Percentiles rank a stretch among this genome's conserved stretches.
Evolutionary conservation across 2,113 vertebrate species (phyloP).

Genomic region (Leucoraja erinaceus): DNA sequence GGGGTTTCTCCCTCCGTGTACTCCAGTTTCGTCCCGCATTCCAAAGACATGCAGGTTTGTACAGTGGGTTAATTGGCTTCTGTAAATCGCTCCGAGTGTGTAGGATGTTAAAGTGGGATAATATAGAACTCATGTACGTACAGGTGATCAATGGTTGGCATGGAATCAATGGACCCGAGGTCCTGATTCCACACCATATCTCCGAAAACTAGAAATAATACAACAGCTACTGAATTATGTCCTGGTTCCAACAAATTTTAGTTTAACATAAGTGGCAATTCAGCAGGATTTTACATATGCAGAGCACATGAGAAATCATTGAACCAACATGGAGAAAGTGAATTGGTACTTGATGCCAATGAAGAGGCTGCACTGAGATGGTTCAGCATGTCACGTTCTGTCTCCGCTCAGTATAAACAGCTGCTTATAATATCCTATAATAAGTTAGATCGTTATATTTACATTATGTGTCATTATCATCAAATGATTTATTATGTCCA

Average conservation of each 20-base stretch:
- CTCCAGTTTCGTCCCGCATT: too few relatives aligned
- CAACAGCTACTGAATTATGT: neutral
- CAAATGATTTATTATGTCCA: neutral
- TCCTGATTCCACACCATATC: too few relatives aligned
- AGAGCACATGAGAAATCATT: neutral
- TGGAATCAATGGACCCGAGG: too few relatives aligned
- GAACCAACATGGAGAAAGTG: neutral
- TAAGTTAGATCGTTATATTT: neutral
- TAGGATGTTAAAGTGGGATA: too few relatives aligned
- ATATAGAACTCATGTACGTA: too few relatives aligned
- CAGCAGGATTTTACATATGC: neutral
- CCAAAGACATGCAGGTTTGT: too few relatives aligned
- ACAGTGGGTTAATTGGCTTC: too few relatives aligned
- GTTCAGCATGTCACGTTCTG: neutral
- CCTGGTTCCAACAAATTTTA: neutral
- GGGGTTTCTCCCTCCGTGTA: too few relatives aligned
- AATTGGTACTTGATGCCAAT: neutral
- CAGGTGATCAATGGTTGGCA: too few relatives aligned
- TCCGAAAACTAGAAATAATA: neutral
- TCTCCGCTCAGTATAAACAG: neutral
- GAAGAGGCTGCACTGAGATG: neutral
- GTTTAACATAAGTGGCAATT: neutral
- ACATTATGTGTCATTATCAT: neutral
- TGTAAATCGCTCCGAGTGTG: too few relatives aligned
- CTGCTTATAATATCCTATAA: neutral